These are phyloP conservation scores for Morpho helenor DNA, from an alignment of 2,888 invertebrate species.

Conservation along the genomic window DNA sequence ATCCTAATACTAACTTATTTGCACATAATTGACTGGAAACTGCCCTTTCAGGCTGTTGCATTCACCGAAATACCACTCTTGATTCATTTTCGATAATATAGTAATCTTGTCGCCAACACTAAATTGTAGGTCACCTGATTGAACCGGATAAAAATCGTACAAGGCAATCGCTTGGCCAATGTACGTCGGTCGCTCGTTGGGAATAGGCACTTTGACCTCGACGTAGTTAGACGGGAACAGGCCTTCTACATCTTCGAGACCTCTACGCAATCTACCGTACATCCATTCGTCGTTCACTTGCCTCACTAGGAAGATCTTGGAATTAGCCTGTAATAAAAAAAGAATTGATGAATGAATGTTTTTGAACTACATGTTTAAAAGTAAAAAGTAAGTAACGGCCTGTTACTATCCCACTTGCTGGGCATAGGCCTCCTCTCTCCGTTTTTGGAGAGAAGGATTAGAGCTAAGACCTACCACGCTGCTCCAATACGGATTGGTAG, in stretches of 20 bases:
- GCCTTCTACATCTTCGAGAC: conserved; percentile 78
- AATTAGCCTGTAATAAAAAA: conserved; percentile 80
- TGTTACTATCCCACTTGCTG: no score
- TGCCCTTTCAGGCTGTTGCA: conserved; percentile 83
- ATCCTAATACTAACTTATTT: conserved; percentile 64
- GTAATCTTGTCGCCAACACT: conserved; percentile 70
- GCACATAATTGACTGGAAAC: conserved; percentile 88
- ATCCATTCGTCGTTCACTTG: conserved; percentile 90
- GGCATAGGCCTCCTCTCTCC: no score
- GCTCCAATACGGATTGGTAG: no score
- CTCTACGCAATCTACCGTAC: conserved; percentile 83
- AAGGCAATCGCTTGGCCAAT: conserved; percentile 80
- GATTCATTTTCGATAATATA: conserved; percentile 83
- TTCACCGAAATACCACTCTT: conserved; percentile 89
- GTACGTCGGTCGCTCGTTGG: conserved; percentile 45
- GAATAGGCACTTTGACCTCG: conserved; percentile 85
- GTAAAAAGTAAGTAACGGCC: no score
- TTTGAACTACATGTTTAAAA: no score
- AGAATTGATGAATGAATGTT: no score
- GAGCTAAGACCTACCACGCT: no score
- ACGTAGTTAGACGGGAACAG: conserved; percentile 91
- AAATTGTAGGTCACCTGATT: conserved; percentile 61
- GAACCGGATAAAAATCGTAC: conserved; percentile 84
- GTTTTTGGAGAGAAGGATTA: no score
- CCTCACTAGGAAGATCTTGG: conserved; percentile 84